A percentile compares a stretch with the other conserved stretches of the same genome.
These are phyloP conservation scores for Mythimna albipuncta DNA, from an alignment of 2,888 invertebrate genomes.

Conservation along the genomic window DNA sequence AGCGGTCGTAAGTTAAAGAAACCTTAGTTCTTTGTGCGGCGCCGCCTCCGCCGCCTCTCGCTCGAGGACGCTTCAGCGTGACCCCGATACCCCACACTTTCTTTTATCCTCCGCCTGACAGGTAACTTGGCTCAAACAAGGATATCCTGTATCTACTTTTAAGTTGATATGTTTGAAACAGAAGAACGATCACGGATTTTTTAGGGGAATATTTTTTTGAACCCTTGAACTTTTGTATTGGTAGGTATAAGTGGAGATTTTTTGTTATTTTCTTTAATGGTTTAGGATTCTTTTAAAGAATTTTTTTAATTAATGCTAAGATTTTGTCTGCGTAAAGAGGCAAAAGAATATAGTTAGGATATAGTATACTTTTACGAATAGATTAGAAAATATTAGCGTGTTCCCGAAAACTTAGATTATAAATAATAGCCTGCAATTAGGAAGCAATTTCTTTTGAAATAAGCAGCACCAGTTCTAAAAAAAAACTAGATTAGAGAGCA, in stretches of 20 bases:
- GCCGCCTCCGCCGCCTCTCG: slow-evolving; percentile 62
- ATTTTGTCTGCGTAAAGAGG: neutral
- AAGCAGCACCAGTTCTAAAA: too few relatives aligned
- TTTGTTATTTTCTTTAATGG: slow-evolving; percentile 18
- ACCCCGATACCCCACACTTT: slow-evolving; percentile 73
- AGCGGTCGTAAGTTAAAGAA: slow-evolving; percentile 49
- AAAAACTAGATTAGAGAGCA: too few relatives aligned
- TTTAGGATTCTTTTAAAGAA: neutral
- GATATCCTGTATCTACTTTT: slow-evolving; percentile 71
- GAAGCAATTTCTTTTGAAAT: too few relatives aligned
- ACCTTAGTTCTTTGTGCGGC: slow-evolving; percentile 63
- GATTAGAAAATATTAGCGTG: neutral
- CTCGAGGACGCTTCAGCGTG: slow-evolving; percentile 70
- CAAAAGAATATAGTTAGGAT: neutral
- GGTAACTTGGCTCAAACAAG: slow-evolving; percentile 70
- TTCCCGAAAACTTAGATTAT: slow-evolving; percentile 7
- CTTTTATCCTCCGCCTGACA: slow-evolving; percentile 74
- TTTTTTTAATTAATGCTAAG: neutral
- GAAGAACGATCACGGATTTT: slow-evolving; percentile 52
- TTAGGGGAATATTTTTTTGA: slow-evolving; percentile 6
- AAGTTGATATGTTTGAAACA: slow-evolving; percentile 67
- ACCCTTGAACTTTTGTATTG: neutral
- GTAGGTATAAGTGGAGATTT: neutral
- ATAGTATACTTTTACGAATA: too few relatives aligned
- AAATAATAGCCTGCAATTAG: too few relatives aligned